Percentiles rank a stretch among this genome's conserved stretches.
Evolutionary conservation across 1,140 invertebrate genomes (phyloP).

Genomic region (Leptinotarsa defecta): DNA sequence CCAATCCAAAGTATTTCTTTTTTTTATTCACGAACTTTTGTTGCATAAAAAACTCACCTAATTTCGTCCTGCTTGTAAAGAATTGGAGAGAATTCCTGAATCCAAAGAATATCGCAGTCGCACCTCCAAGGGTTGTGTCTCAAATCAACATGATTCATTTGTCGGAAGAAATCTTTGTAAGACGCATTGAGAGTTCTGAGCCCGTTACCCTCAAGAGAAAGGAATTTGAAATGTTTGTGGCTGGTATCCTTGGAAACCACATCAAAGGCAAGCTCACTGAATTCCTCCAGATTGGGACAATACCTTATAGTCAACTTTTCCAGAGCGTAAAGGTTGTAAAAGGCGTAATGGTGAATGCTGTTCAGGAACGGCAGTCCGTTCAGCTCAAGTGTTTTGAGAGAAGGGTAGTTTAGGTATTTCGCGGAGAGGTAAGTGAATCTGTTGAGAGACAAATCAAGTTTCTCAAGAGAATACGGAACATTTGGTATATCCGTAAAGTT

Average conservation of each 20-base stretch:
- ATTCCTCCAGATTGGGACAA: slow-evolving; percentile 45
- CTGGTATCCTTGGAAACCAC: slow-evolving; percentile 38
- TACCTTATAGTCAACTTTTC: slow-evolving; percentile 48
- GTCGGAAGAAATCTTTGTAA: slow-evolving; percentile 46
- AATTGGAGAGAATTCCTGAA: slow-evolving; percentile 42
- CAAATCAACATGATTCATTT: slow-evolving; percentile 47
- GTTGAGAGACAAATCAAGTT: slow-evolving; percentile 53
- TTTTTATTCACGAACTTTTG: too few species aligned
- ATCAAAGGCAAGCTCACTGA: slow-evolving; percentile 51
- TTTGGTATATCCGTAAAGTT: slow-evolving; percentile 43
- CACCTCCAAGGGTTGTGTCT: slow-evolving; percentile 51
- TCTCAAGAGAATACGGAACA: slow-evolving; percentile 42
- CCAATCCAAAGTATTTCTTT: too few species aligned
- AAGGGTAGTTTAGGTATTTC: slow-evolving; percentile 46
- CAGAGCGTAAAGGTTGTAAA: slow-evolving; percentile 50
- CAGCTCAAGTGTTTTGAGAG: slow-evolving; percentile 47
- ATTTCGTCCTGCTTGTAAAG: slow-evolving; percentile 41
- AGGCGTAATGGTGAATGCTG: slow-evolving; percentile 50
- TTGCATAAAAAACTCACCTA: slow-evolving; percentile 38
- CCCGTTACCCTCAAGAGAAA: slow-evolving; percentile 49
- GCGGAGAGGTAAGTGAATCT: slow-evolving; percentile 43
- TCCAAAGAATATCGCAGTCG: slow-evolving; percentile 51
- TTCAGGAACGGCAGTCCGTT: slow-evolving; percentile 47
- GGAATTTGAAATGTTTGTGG: slow-evolving; percentile 36
- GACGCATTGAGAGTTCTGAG: slow-evolving; percentile 47